phyloP scores from a whole-genome alignment of 2,888 invertebrate species.

The Aphidius colemani region DNA sequence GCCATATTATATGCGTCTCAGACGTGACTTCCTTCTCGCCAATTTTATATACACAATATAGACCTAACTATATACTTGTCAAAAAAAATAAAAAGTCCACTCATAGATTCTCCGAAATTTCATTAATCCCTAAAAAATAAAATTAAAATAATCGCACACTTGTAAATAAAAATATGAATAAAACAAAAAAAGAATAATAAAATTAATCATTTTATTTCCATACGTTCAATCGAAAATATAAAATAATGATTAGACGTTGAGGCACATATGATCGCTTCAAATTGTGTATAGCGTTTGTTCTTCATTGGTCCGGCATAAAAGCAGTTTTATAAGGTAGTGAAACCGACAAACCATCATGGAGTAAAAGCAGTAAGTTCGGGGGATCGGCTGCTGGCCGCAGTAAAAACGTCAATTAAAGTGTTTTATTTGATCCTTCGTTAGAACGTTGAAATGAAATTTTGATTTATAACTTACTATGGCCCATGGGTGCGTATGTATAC shows the following conservation, averaged over 20 bases:
- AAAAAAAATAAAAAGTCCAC: not conserved
- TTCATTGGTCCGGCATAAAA: conserved; percentile 2
- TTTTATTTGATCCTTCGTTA: conserved; percentile 62
- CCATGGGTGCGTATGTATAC: conserved; percentile 34
- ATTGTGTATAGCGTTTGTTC: not conserved
- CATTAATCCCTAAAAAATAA: too few species aligned
- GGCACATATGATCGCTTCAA: not conserved
- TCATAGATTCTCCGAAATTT: conserved; percentile 8
- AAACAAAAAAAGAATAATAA: too few species aligned
- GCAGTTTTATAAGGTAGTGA: conserved; percentile 40
- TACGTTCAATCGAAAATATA: not conserved
- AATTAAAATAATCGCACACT: too few species aligned
- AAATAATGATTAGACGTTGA: not conserved
- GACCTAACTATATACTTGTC: not conserved
- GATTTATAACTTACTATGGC: conserved; percentile 53
- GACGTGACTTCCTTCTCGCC: conserved; percentile 26
- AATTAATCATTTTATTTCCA: too few species aligned
- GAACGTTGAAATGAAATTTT: conserved; percentile 62
- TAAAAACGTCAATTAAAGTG: conserved; percentile 62
- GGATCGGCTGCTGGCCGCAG: conserved; percentile 59
- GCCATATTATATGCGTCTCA: conserved; percentile 35
- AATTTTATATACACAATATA: conserved; percentile 12
- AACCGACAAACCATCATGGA: conserved; percentile 42
- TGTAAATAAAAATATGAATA: too few species aligned
- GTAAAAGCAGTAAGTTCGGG: conserved; percentile 39